These are phyloP conservation scores for Saccostrea glomerata DNA, from an alignment of 1,140 invertebrate species.

Conservation along the genomic window DNA sequence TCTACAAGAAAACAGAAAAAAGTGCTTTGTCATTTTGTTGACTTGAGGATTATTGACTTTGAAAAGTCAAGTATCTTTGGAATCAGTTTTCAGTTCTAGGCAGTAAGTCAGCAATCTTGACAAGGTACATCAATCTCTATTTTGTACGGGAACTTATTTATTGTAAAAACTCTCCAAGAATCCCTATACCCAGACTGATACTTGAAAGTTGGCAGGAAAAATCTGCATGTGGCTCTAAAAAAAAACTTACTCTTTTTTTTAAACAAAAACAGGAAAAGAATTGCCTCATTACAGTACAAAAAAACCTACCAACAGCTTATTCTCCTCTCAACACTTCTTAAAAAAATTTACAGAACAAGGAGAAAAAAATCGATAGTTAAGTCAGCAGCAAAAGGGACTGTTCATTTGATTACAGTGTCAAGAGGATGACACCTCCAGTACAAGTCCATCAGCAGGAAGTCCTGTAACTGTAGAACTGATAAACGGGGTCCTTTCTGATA, in stretches of 20 bases:
- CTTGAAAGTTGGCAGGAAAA: conserved; percentile 24
- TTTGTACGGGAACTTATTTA: conserved; percentile 4
- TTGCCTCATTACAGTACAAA: neutral
- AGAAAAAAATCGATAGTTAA: neutral
- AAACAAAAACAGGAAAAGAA: neutral
- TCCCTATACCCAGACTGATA: neutral
- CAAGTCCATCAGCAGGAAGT: neutral
- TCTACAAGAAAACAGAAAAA: neutral
- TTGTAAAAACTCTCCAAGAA: conserved; percentile 4
- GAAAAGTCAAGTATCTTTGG: conserved; percentile 8
- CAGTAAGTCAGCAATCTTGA: conserved; percentile 14
- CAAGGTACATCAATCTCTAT: neutral
- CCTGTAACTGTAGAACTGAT: neutral
- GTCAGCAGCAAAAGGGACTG: neutral
- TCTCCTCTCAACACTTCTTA: conserved; percentile 16
- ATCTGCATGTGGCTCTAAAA: conserved; percentile 25
- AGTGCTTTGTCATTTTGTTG: conserved; percentile 17
- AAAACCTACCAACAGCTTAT: neutral
- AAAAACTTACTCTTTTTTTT: neutral
- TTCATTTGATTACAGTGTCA: neutral
- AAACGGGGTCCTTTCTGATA: neutral
- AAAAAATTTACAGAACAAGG: neutral
- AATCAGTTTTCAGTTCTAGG: neutral
- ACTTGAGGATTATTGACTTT: conserved; percentile 15
- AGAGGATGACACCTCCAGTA: neutral